Base-by-base conservation (phyloP, 92 coral and sea anemone species). In the Parazoanthus atlanticus region DNA sequence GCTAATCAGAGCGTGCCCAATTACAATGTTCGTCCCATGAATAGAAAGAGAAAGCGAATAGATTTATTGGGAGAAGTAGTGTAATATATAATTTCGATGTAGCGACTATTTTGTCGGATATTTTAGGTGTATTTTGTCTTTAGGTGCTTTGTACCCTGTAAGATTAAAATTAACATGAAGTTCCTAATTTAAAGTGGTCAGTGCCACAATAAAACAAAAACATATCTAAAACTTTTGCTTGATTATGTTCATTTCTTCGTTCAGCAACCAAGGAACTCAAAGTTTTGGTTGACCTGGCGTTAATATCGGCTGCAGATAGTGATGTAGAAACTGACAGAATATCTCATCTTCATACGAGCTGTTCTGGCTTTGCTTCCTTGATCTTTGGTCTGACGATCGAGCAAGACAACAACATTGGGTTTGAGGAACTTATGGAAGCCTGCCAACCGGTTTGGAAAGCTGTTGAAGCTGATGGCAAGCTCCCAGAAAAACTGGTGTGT, bases 371-470 rank as follows among this genome's bases (percentile, higher is more conserved):
- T 74, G 80, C 91, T 79, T 84, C 93, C 23, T 47, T 92, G 89
- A 92, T 92, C 33, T 92, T 92, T 85, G 91, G 86, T 49, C 74
- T 84, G 41, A 34, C 61, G 61, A 46, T 77, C 17, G 86, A 65
- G 38, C 15, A 85, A 25, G 79, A 70, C 25, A 49, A 43, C 36
- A 46, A 40, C 15, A 73, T 47, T 41, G 86, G 89, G 56, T 93
- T 93, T 88, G 74, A 84, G 12, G 85, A 80, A 28, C 81, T 93
- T 38, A 88, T 90, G 88, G 71, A 56, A 34, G 90, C 91, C n/a
- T 93, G 93, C 79, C 54, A 93, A 61, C 91, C 95, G 12, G 91
- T 93, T n/a, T 93, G 95, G 95, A 83, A 90, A 70, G 91, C 91
- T 25, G 84, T 89, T 25, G 89, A 91, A 81, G 65, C 89, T 12